phyloP scores from a whole-genome alignment of 2,797 vertebrate genomes.

The Tragelaphus oryx region DNA sequence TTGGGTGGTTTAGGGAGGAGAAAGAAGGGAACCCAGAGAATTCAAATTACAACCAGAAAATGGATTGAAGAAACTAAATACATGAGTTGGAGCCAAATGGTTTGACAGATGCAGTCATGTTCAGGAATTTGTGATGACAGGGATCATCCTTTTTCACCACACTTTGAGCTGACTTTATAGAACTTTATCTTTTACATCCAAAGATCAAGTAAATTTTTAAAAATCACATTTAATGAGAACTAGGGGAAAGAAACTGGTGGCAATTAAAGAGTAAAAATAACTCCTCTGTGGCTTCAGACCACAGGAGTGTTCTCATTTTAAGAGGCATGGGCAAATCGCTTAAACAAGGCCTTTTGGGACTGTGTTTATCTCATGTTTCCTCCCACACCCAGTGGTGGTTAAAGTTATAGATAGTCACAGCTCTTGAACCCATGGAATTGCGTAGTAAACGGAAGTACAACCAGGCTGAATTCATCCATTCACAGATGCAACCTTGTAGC shows the following conservation, averaged over 20 bases:
- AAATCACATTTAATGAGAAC: conserved; percentile 72
- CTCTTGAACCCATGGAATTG: neutral
- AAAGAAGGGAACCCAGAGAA: conserved; percentile 45
- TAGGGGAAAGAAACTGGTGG: conserved; percentile 70
- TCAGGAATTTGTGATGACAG: conserved; percentile 50
- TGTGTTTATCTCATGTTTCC: conserved; percentile 33
- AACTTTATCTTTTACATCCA: conserved; percentile 75
- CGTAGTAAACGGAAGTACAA: conserved; percentile 12
- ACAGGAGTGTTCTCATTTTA: conserved; percentile 71
- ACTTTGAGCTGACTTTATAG: conserved; percentile 47
- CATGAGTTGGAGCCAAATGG: conserved; percentile 55
- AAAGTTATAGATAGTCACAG: neutral
- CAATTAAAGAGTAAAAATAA: conserved; percentile 75
- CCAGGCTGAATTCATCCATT: conserved; percentile 18
- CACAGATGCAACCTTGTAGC: neutral
- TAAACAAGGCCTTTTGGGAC: conserved; percentile 54
- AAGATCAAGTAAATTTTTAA: conserved; percentile 72
- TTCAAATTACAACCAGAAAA: conserved; percentile 57
- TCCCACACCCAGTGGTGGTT: conserved; percentile 42
- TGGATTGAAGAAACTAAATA: conserved; percentile 60
- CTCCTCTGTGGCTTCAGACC: conserved; percentile 69
- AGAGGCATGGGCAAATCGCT: conserved; percentile 65
- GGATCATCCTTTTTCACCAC: conserved; percentile 63
- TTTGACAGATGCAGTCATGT: conserved; percentile 60
- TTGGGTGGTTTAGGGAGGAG: neutral